Conservation (phyloP, 2,888 invertebrate species). For the Drosophila formosana region DNA sequence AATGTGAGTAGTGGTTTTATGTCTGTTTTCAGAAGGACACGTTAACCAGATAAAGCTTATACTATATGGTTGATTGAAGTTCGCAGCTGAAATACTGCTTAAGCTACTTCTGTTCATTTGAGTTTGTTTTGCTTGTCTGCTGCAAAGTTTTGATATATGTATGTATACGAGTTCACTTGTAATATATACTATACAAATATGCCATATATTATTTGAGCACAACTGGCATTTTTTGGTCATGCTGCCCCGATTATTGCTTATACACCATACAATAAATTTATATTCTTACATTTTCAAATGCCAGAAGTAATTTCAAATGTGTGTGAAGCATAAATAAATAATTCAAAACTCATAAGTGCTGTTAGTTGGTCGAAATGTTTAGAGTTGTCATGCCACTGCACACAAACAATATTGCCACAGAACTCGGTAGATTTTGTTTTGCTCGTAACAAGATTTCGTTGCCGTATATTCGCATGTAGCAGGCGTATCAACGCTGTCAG, state of each 20-base stretch:
- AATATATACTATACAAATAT: background rate
- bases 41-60: too few relatives aligned
- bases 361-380: background rate
- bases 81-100: background rate
- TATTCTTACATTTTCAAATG: background rate
- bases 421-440: constrained; percentile 1
- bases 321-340: background rate
- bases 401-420: background rate
- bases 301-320: too few relatives aligned
- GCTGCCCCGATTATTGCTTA: too few relatives aligned
- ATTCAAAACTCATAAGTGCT: background rate
- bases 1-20: background rate
- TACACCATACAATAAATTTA: background rate
- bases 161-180: too few relatives aligned
- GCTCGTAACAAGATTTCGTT: background rate
- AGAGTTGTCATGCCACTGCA: background rate
- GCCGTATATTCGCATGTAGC: background rate
- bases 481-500: constrained; percentile 6
- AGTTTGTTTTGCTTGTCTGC: too few relatives aligned
- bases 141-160: too few relatives aligned
- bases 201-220: background rate
- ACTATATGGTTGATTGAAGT: background rate
- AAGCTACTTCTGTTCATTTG: too few relatives aligned
- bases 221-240: background rate
- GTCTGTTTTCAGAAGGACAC: too few relatives aligned